A percentile compares a stretch with the other conserved stretches of the same genome.
Evolutionary conservation across 2,113 vertebrate species (phyloP).

Genomic region (Podiceps cristatus): DNA sequence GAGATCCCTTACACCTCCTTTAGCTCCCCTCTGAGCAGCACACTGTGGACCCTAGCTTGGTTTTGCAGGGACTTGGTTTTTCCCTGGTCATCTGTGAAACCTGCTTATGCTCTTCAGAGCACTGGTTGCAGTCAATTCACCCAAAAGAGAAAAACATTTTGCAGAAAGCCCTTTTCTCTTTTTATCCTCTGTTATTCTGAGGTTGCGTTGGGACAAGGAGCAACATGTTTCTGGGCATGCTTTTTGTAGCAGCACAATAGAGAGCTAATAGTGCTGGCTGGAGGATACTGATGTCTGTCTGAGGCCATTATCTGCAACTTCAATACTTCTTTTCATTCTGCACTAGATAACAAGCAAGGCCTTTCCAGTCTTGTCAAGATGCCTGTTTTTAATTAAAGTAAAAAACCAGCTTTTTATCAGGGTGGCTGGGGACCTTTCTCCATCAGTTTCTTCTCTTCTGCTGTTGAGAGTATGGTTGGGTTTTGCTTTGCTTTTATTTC

Average conservation of each 20-base stretch:
- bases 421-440: not conserved
- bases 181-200: not conserved
- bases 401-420: not conserved
- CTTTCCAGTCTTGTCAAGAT: not conserved
- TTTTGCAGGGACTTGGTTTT: not conserved
- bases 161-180: not conserved
- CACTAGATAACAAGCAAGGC: not conserved
- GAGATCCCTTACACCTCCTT: not conserved
- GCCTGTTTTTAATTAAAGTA: not conserved
- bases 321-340: not conserved
- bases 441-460: not conserved
- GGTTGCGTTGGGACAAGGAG: not conserved
- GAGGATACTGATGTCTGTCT: not conserved
- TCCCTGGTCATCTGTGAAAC: not conserved
- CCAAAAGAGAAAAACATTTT: not conserved
- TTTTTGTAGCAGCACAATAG: not conserved
- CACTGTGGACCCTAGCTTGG: not conserved
- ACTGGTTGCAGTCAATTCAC: not conserved
- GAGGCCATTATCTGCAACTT: not conserved
- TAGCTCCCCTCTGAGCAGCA: not conserved
- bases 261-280: not conserved
- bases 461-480: not conserved
- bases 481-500: not conserved
- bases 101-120: not conserved
- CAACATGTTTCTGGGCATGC: accelerated